Evolutionary conservation across 1,140 invertebrate species (phyloP).

Genomic region (Druon quercuslanigerum): DNA sequence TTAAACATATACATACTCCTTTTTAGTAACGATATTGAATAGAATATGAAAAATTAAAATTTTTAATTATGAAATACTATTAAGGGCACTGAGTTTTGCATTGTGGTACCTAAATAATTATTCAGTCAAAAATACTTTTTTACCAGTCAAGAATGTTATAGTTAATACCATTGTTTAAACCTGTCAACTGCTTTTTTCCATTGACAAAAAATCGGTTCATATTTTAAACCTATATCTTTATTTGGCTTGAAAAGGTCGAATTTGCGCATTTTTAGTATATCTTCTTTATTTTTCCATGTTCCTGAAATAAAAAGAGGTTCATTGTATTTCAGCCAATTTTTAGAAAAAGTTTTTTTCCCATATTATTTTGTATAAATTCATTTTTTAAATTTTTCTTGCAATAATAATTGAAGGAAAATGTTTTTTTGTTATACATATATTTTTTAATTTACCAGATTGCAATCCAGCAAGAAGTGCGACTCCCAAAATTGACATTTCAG

Average conservation of each 20-base stretch:
- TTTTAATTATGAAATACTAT: not conserved
- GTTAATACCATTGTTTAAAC: slow-evolving; percentile 81
- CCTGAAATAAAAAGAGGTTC: slow-evolving; percentile 73
- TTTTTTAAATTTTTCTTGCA: slow-evolving; percentile 33
- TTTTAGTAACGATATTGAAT: too few species aligned
- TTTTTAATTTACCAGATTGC: slow-evolving; percentile 77
- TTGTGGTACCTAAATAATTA: not conserved
- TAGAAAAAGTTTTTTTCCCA: not conserved
- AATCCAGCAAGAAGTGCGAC: slow-evolving; percentile 89
- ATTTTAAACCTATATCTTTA: slow-evolving; percentile 68
- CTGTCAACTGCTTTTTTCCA: slow-evolving; percentile 84
- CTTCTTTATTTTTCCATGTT: slow-evolving; percentile 83
- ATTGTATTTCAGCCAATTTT: not conserved
- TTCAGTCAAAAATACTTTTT: not conserved
- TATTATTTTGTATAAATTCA: not conserved
- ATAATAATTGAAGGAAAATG: slow-evolving; percentile 26
- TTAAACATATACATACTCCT: too few species aligned
- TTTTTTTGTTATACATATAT: slow-evolving; percentile 31
- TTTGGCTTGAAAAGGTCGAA: slow-evolving; percentile 81
- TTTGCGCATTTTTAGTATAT: slow-evolving; percentile 79
- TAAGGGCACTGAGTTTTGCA: not conserved
- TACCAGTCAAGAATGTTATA: not conserved
- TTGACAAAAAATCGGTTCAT: slow-evolving; percentile 72
- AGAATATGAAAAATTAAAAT: too few species aligned
- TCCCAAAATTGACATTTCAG: slow-evolving; percentile 87